Conservation (phyloP, 2,797 vertebrate species). For the Octomys mimax region DNA sequence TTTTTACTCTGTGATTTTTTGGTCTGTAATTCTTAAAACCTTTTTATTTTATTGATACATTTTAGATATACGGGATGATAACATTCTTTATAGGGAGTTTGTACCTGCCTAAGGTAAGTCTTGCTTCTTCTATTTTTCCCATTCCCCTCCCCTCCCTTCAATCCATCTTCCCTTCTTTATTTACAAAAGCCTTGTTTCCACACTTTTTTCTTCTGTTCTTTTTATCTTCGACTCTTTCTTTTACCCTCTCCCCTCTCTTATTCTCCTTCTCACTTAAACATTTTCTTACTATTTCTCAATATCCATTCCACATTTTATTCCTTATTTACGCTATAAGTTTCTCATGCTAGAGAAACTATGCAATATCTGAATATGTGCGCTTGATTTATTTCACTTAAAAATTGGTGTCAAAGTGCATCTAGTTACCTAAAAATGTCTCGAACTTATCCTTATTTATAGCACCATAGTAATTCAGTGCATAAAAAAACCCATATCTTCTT, state of each 20-base stretch:
- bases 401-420: neutral
- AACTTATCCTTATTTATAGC: neutral
- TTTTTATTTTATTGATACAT: neutral
- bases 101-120: neutral
- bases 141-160: neutral
- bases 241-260: neutral
- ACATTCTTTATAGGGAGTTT: neutral
- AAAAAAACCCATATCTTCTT: neutral
- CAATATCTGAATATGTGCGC: neutral
- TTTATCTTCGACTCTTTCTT: too few relatives aligned
- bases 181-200: neutral
- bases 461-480: neutral
- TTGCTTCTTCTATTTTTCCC: neutral
- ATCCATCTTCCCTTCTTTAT: neutral
- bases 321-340: neutral
- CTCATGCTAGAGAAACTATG: neutral
- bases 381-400: neutral
- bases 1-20: neutral
- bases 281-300: neutral
- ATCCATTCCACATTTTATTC: neutral
- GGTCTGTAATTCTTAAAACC: neutral
- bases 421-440: neutral
- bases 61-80: neutral
- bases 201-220: neutral
- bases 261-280: neutral